Base-by-base conservation (phyloP, 2,113 vertebrate genomes). In the Cinclus mexicanus region DNA sequence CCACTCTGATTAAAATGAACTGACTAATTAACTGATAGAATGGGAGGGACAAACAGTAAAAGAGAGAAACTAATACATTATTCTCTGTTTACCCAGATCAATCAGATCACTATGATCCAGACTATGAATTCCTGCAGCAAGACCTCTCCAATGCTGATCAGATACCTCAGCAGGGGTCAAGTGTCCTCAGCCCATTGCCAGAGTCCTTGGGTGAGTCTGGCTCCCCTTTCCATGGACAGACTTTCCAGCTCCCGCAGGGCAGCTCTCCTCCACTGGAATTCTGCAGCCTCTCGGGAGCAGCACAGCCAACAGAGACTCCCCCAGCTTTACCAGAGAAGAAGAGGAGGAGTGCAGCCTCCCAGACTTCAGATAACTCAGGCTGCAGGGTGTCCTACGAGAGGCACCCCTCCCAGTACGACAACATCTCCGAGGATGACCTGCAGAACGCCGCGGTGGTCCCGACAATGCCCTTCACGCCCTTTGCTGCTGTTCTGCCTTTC, bases 51-150 rank as follows among this genome's bases (percentile, higher is more conserved):
- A 77, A 86, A 42, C 11, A 64, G n/a, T 57, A 9, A 23, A 50
- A 83, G 53, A 63, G 65, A 52, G 31, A 82, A 80, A 60, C 41
- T 95, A 76, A 94, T n/a, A 5, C 57, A 31, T 91, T 4, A 9
- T 44, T 80, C 29, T 95, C 72, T 84, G 13, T 89, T 84, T 28
- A n/a, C 64, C 9, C 97, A 99, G 99, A 99, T 98, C 99, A 99
- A 93, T 99, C 98, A 92, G 99, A 99, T 98, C 99, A 99, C 96
- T 99, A 99, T 41, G 99, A 99, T 87, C 99, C 99, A 0, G 99
- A 99, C 97, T 99, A 99, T 20, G 99, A 99, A 97, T 99, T 99
- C 98, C 98, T 99, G 59, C 99, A 99, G 97, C 99, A 99, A 97
- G 99, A 99, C 98, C 98, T 99, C 94, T 99, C 99, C 5, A 98